A percentile compares a stretch with the other conserved stretches of the same genome.
phyloP scores from a whole-genome alignment of 2,888 invertebrate genomes.

The Eudasyphora cyanicolor region DNA sequence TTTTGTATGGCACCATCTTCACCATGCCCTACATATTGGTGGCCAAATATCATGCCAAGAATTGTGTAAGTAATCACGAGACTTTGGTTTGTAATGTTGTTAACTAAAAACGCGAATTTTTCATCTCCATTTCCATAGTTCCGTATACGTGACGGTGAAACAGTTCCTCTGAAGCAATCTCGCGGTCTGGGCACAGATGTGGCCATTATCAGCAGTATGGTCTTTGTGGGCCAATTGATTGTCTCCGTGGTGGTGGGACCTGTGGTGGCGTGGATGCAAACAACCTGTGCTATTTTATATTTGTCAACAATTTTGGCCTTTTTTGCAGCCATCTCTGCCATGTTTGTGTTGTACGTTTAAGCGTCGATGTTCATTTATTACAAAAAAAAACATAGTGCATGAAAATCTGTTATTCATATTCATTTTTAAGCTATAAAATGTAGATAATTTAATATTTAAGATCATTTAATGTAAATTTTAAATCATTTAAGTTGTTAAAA shows the following conservation, averaged over 20 bases:
- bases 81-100: no score
- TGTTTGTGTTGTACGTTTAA: slow-evolving; percentile 79
- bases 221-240: slow-evolving; percentile 79
- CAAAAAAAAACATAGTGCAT: slow-evolving; percentile 5
- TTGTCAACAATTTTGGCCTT: slow-evolving; percentile 77
- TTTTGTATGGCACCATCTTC: slow-evolving; percentile 80
- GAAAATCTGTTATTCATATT: slow-evolving; percentile 10
- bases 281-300: slow-evolving; percentile 79
- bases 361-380: slow-evolving; percentile 13
- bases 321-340: slow-evolving; percentile 78
- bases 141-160: slow-evolving; percentile 75
- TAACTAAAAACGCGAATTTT: no score
- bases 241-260: slow-evolving; percentile 78
- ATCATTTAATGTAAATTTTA: neutral
- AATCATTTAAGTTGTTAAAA: neutral
- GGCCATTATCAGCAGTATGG: slow-evolving; percentile 80
- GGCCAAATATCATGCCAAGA: slow-evolving; percentile 79
- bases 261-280: slow-evolving; percentile 75
- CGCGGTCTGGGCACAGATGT: slow-evolving; percentile 80
- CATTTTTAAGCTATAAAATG: slow-evolving; percentile 3
- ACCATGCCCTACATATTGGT: slow-evolving; percentile 80
- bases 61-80: slow-evolving; percentile 80
- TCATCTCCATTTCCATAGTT: slow-evolving; percentile 72
- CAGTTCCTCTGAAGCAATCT: slow-evolving; percentile 77
- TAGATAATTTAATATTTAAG: slow-evolving; percentile 8